Conservation (phyloP, 2,797 vertebrate species). For the Bovichtus diacanthus region DNA sequence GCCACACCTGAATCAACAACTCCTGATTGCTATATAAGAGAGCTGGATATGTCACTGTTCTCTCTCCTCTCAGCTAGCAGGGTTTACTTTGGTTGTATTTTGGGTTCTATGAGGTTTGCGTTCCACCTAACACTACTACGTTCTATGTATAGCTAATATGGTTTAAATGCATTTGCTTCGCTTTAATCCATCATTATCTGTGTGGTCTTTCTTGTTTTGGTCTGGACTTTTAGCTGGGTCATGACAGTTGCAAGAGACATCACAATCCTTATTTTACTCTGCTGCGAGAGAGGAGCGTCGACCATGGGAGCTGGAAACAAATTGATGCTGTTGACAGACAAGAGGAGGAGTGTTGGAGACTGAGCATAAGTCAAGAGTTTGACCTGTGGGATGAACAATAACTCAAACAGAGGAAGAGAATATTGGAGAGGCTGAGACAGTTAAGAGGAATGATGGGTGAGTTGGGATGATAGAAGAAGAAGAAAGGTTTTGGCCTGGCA, state of each 20-base stretch:
- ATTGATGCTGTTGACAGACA: slow-evolving; percentile 14
- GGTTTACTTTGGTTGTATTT: too few species aligned
- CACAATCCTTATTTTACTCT: background rate
- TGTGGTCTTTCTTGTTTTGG: too few species aligned
- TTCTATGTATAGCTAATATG: too few species aligned
- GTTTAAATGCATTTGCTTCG: too few species aligned
- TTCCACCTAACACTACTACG: too few species aligned
- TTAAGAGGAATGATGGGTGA: slow-evolving; percentile 49
- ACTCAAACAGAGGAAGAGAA: slow-evolving; percentile 38
- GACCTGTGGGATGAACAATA: slow-evolving; percentile 38
- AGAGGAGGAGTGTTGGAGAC: slow-evolving; percentile 33
- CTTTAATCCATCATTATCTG: too few species aligned
- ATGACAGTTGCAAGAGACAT: background rate
- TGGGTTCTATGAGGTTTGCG: too few species aligned
- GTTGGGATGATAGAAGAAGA: slow-evolving; percentile 60
- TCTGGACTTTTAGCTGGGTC: too few species aligned
- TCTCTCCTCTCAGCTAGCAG: too few species aligned
- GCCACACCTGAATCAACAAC: too few species aligned
- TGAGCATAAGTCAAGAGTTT: slow-evolving; percentile 22
- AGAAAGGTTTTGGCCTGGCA: slow-evolving; percentile 75
- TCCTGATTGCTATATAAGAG: too few species aligned
- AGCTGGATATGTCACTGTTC: too few species aligned
- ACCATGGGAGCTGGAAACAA: slow-evolving; percentile 22
- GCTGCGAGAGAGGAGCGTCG: background rate
- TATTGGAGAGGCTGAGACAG: slow-evolving; percentile 45